Percentiles rank a stretch among this genome's conserved stretches.
These are phyloP conservation scores for Lepilemur ruficaudatus DNA, from an alignment of 2,797 vertebrate genomes.

Conservation along the genomic window DNA sequence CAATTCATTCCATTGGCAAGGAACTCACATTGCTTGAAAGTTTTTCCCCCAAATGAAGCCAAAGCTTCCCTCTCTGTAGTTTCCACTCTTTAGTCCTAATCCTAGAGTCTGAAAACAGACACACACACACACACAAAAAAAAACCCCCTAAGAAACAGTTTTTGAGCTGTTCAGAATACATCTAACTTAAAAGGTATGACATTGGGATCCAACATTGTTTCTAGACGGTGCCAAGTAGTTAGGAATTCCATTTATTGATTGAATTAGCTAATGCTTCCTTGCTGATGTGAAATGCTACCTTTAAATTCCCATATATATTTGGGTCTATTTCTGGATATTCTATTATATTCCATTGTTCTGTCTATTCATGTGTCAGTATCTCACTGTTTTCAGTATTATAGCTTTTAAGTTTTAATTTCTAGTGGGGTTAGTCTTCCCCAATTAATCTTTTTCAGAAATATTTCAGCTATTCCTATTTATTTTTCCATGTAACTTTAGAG, in stretches of 20 bases:
- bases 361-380: not conserved
- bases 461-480: not conserved
- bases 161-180: not conserved
- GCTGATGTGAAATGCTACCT: not conserved
- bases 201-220: not conserved
- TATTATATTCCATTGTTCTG: not conserved
- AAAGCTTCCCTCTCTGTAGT: slow-evolving; percentile 16
- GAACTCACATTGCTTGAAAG: not conserved
- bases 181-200: not conserved
- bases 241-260: not conserved
- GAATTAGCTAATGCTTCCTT: not conserved
- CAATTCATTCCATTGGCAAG: slow-evolving; percentile 31
- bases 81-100: not conserved
- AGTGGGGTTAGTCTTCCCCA: not conserved
- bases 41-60: not conserved
- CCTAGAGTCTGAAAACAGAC: not conserved
- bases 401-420: not conserved
- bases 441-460: slow-evolving; percentile 24
- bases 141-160: too few species aligned
- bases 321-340: not conserved
- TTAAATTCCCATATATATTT: not conserved
- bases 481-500: not conserved
- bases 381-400: not conserved
- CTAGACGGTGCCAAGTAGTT: not conserved
- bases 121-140: not conserved